These are phyloP conservation scores for Acrobasis repandana DNA, from an alignment of 2,888 invertebrate species.

Conservation along the genomic window DNA sequence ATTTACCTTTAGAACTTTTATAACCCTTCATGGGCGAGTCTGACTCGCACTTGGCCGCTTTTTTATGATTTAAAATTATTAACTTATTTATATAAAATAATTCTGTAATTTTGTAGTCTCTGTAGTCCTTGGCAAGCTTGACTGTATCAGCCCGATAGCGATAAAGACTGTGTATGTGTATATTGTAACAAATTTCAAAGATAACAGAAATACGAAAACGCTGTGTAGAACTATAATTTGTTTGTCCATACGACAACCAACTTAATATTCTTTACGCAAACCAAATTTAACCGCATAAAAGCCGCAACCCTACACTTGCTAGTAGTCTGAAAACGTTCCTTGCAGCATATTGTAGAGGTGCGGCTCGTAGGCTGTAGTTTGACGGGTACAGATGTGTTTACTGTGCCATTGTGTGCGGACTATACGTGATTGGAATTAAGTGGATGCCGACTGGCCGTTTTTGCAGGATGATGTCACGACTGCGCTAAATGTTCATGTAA, in stretches of 20 bases:
- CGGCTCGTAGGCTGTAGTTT: slow-evolving; percentile 30
- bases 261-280: slow-evolving; percentile 3
- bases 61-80: no score
- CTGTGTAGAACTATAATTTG: no score
- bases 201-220: no score
- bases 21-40: no score
- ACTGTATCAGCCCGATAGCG: no score
- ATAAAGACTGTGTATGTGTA: no score
- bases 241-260: background rate
- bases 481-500: slow-evolving; percentile 51
- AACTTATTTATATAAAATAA: no score
- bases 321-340: slow-evolving; percentile 20
- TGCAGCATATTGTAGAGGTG: slow-evolving; percentile 39
- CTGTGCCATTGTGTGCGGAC: slow-evolving; percentile 51
- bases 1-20: no score
- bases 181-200: no score
- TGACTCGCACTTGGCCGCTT: no score
- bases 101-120: no score
- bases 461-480: slow-evolving; percentile 53
- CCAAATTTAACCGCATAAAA: background rate
- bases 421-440: slow-evolving; percentile 63
- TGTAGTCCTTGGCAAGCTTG: no score
- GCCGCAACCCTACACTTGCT: slow-evolving; percentile 8
- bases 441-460: slow-evolving; percentile 47
- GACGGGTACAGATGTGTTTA: slow-evolving; percentile 46